Percentiles rank a stretch among this genome's conserved stretches.
Evolutionary conservation across 2,113 vertebrate genomes (phyloP).

Genomic region (Heptranchias perlo): DNA sequence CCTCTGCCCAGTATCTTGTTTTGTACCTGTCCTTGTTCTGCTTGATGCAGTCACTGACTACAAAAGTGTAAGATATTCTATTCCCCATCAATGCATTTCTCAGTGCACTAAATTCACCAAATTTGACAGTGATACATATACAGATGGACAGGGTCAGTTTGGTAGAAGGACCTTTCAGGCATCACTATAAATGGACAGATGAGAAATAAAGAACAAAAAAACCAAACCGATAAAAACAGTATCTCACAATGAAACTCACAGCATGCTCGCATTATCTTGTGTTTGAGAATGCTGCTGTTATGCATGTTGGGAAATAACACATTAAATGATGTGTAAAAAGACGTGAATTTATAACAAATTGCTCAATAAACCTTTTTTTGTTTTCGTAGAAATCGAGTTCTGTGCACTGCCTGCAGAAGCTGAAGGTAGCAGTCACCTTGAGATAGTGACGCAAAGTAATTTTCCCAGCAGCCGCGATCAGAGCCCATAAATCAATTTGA

Average conservation of each 20-base stretch:
- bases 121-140: conserved; percentile 20
- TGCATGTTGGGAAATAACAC: conserved; percentile 5
- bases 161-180: not conserved
- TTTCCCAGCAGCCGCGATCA: conserved; percentile 78
- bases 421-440: conserved; percentile 79
- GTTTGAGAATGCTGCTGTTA: not conserved
- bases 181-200: not conserved
- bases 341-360: conserved; percentile 50
- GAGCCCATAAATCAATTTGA: conserved; percentile 78
- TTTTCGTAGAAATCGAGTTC: conserved; percentile 60
- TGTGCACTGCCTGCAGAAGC: conserved; percentile 60
- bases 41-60: not conserved
- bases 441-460: conserved; percentile 73
- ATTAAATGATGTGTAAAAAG: conserved; percentile 8
- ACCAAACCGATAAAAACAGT: not conserved
- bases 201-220: conserved; percentile 22
- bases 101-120: not conserved
- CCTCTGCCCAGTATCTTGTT: not conserved
- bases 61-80: not conserved
- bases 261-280: not conserved
- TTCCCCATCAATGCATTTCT: not conserved
- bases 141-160: not conserved
- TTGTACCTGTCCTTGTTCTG: not conserved
- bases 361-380: conserved; percentile 53
- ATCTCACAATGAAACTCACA: not conserved